Base-by-base conservation (phyloP, 2,113 vertebrate species). In the Choloepus hoffmanni region DNA sequence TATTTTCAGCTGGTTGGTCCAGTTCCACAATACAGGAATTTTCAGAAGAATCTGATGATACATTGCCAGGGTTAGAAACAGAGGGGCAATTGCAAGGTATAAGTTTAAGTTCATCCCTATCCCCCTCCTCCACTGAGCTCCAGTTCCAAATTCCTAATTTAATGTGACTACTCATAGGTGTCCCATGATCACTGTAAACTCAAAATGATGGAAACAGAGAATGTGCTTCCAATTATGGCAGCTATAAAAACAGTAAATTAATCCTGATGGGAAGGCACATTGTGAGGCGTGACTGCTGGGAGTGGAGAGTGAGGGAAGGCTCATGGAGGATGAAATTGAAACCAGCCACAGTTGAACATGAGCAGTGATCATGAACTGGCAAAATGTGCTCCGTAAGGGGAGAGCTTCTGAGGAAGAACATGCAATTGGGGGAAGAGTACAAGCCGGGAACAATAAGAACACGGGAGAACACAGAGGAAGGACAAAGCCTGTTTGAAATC, bases 71-170 rank as follows among this genome's bases (percentile, higher is more conserved):
- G 87, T 76, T 0, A 5, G 33, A n/a, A 11, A 9, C 45, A 16
- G 45, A 55, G 43, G 28, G 7, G 28, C 19, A 3, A 15, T 5
- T 1, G 3, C 4, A 9, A 3, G 2, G 5, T 0, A 0, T 23
- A 28, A 1, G 18, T 19, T 40, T 14, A 55, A 65, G 30, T 13
- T 1, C 1, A 19, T 33, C 23, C 24, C 50, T 43, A 1, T 30
- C 11, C 12, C 18, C 6, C n/a, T 3, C 5, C 7, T 18, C 18
- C 21, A 4, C 30, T 1, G 43, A 72, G 18, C 18, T 91, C 62
- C 8, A 4, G 13, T 28, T 43, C 67, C 58, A n/a, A 50, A 74
- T 53, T 9, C 50, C 28, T 50, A 45, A 19, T 26, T 21, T 53
- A 23, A 30, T 16, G 12, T 1, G 36, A 53, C 40, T 5, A 15